Evolutionary conservation across 2,888 invertebrate genomes (phyloP).

Genomic region (Nineta flava): DNA sequence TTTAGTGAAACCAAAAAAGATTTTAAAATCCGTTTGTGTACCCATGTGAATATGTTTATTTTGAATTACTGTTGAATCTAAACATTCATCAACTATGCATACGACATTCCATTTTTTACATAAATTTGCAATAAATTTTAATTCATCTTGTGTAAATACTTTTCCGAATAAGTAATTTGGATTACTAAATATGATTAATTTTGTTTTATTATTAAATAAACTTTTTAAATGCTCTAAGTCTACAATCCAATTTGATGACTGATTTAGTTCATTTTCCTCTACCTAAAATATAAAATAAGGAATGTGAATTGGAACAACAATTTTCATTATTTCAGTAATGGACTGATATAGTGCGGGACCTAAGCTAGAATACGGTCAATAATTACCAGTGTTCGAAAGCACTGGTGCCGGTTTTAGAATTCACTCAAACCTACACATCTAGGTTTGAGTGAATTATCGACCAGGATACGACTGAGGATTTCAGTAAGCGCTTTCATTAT

Average conservation of each 20-base stretch:
- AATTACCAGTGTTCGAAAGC: no score
- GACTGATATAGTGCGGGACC: no score
- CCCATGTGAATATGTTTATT: conserved; percentile 41
- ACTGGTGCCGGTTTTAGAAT: no score
- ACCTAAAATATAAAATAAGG: no score
- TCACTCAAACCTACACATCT: no score
- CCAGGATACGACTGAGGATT: no score
- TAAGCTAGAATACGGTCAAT: no score
- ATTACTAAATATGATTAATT: conserved; percentile 52
- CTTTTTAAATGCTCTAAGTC: conserved; percentile 42
- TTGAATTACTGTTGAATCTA: conserved; percentile 54
- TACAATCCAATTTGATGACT: conserved; percentile 42
- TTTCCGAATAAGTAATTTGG: conserved; percentile 65
- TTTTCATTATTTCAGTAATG: no score
- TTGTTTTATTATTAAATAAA: conserved; percentile 49
- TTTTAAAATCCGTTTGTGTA: conserved; percentile 18
- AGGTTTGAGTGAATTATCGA: no score
- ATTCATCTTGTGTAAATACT: conserved; percentile 35
- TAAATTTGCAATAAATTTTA: conserved; percentile 40
- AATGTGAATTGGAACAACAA: no score
- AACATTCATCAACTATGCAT: conserved; percentile 58
- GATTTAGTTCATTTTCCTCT: conserved; percentile 27
- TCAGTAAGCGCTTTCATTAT: no score
- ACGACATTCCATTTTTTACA: conserved; percentile 50
- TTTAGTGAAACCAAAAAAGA: background rate